These are phyloP conservation scores for Gopherus flavomarginatus DNA, from an alignment of 2,113 vertebrate genomes.

Conservation along the genomic window DNA sequence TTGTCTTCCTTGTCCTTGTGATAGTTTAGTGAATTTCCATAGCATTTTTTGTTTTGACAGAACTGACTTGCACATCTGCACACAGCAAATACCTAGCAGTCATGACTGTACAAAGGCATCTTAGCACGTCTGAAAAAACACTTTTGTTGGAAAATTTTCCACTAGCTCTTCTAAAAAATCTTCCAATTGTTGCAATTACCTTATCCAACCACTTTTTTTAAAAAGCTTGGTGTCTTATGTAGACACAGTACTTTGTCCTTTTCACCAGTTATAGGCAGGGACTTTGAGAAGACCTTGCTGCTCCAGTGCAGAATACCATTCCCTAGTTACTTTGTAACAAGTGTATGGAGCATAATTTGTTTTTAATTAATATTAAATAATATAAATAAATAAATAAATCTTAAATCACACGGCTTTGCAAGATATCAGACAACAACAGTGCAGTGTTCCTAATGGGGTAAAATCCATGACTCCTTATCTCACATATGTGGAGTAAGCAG, in stretches of 20 bases:
- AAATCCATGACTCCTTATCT: neutral
- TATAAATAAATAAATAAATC: neutral
- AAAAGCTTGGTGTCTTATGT: neutral
- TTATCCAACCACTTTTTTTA: rapidly evolving
- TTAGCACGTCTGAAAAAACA: neutral
- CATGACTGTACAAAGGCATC: neutral
- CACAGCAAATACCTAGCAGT: neutral
- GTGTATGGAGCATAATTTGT: rapidly evolving
- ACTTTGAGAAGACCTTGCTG: neutral
- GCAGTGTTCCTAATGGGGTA: neutral
- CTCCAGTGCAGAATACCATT: neutral
- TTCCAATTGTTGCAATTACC: too few species aligned
- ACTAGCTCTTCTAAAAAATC: neutral
- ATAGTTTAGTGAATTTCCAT: neutral
- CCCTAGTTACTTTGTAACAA: neutral
- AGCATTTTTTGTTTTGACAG: neutral
- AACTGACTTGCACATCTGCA: neutral
- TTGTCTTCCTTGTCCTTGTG: neutral
- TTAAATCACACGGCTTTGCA: neutral
- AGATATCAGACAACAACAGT: neutral
- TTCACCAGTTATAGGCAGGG: neutral
- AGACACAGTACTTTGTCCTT: rapidly evolving
- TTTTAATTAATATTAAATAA: neutral
- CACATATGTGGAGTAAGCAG: neutral
- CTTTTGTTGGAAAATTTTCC: neutral